These are phyloP conservation scores for Sialia sialis DNA, from an alignment of 2,113 vertebrate species.

Conservation along the genomic window DNA sequence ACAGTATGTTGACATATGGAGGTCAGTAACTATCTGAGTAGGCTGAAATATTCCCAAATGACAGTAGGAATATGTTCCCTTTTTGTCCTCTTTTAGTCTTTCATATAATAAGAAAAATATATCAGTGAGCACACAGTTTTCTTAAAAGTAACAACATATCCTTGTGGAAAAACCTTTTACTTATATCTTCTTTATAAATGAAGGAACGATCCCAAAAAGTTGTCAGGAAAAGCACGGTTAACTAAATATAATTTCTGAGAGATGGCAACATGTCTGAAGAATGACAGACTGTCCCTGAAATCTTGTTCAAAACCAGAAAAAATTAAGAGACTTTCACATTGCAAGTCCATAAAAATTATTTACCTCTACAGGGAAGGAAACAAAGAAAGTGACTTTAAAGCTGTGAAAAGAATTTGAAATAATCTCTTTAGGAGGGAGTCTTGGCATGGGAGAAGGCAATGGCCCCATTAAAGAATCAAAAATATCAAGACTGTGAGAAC, in stretches of 20 bases:
- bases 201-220: background rate
- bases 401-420: background rate
- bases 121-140: background rate
- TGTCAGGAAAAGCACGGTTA: background rate
- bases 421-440: background rate
- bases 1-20: background rate
- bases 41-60: background rate
- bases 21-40: background rate
- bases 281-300: background rate
- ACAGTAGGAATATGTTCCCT: background rate
- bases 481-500: constrained; percentile 68
- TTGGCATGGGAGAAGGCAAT: constrained; percentile 24
- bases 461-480: constrained; percentile 29
- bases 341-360: background rate
- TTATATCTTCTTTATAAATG: background rate
- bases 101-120: background rate
- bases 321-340: background rate
- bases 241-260: background rate
- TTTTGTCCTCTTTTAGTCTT: background rate
- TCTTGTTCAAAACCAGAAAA: background rate
- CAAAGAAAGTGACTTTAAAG: constrained; percentile 13
- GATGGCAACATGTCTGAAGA: background rate
- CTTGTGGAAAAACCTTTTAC: background rate
- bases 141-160: background rate
- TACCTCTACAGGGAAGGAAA: background rate